phyloP scores from a whole-genome alignment of 2,888 invertebrate species.

The Meiosimyza platycephala region DNA sequence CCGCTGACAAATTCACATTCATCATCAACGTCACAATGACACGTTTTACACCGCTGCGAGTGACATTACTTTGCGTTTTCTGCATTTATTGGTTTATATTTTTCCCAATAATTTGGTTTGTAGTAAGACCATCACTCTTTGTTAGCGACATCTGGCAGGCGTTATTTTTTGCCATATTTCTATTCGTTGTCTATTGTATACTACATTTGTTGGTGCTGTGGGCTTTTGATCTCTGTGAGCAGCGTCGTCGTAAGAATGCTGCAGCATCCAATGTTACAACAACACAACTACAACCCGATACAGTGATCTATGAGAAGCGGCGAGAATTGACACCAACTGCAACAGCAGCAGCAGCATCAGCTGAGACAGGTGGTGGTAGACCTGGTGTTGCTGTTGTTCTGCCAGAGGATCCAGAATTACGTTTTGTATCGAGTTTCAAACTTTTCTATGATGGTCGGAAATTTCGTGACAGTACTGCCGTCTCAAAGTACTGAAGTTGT shows the following conservation, averaged over 20 bases:
- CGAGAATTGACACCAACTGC: not conserved
- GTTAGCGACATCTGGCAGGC: slow-evolving; percentile 38
- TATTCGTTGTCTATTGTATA: slow-evolving; percentile 43
- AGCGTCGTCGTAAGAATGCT: not conserved
- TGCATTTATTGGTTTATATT: slow-evolving; percentile 50
- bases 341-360: slow-evolving; percentile 28
- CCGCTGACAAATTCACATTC: not conserved
- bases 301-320: slow-evolving; percentile 30
- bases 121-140: slow-evolving; percentile 44
- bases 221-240: slow-evolving; percentile 39
- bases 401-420: slow-evolving; percentile 27
- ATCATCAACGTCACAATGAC: slow-evolving; percentile 34
- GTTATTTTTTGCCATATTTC: slow-evolving; percentile 45
- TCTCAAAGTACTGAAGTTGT: not conserved
- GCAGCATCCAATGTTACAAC: not conserved
- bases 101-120: slow-evolving; percentile 52
- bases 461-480: slow-evolving; percentile 43
- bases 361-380: not conserved
- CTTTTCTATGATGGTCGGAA: slow-evolving; percentile 50
- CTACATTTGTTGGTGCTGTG: slow-evolving; percentile 46
- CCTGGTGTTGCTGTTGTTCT: not conserved
- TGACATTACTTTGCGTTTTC: slow-evolving; percentile 44
- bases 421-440: slow-evolving; percentile 49
- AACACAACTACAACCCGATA: slow-evolving; percentile 9
- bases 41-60: slow-evolving; percentile 39